Evolutionary conservation across 2,888 invertebrate species (phyloP).

Genomic region (Drosophila niveifrons): DNA sequence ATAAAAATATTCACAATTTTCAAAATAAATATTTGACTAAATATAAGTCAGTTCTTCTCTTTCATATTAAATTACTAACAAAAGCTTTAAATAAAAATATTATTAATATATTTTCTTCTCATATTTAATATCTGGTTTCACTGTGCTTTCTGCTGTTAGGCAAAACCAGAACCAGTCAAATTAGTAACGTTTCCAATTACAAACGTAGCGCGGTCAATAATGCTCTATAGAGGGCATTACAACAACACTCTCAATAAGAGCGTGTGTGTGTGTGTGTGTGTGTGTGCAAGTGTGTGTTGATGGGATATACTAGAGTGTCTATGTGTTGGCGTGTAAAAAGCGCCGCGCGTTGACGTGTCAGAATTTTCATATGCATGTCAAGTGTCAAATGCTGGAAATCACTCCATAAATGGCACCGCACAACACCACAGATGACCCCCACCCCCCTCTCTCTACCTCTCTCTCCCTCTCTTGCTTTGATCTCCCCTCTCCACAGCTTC

Average conservation of each 20-base stretch:
- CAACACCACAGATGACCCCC: constrained; percentile 14
- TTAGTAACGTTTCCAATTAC: constrained; percentile 74
- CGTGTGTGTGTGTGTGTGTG: constrained; percentile 19
- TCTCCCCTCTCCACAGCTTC: neutral
- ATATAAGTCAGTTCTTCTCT: too few relatives aligned
- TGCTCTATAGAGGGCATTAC: neutral
- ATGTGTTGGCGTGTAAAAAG: constrained; percentile 52
- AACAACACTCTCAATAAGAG: neutral
- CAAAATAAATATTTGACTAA: too few relatives aligned
- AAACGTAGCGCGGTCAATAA: constrained; percentile 36
- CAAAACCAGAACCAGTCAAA: constrained; percentile 39
- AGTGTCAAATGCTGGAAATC: constrained; percentile 78
- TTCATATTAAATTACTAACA: too few relatives aligned
- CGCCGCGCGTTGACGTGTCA: constrained; percentile 84
- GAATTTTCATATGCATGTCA: constrained; percentile 85
- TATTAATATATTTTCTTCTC: neutral
- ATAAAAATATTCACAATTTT: too few relatives aligned
- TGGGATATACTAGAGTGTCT: neutral
- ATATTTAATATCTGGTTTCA: constrained; percentile 7
- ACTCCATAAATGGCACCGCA: constrained; percentile 55
- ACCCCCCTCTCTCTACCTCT: too few relatives aligned
- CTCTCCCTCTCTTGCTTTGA: neutral
- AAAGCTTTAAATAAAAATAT: neutral
- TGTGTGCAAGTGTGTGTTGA: constrained; percentile 5
- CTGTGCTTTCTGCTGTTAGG: constrained; percentile 27